Base-by-base conservation (phyloP, 2,113 vertebrate species). In the Balaenoptera acutorostrata region DNA sequence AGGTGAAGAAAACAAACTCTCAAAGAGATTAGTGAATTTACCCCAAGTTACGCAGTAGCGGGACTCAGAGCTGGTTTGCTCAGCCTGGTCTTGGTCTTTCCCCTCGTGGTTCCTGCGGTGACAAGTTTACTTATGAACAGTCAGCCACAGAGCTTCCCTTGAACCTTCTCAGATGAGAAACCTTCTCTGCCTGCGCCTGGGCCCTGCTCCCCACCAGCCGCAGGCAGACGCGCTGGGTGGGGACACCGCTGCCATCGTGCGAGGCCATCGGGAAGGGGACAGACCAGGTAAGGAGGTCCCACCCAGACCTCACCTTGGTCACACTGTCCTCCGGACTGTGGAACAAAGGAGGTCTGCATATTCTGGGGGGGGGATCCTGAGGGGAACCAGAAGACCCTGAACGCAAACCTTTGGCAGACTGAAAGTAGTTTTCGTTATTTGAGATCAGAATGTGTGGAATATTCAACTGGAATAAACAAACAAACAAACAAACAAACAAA, bases 321-420 rank as follows among this genome's bases (percentile, higher is more conserved):
- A 8, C 6, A 14, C 25, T 21, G 52, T 18, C 36, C 87, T 61
- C 8, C 13, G 2, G 39, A 1, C 21, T 20, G 6, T 2, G 23
- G 29, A 7, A 31, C 0, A 9, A 6, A 63, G 66, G 3, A 5
- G 3, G 11, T 25, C 12, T 36, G 31, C 2, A 5, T 9, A 6
- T 27, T 18, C 44, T 33, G 36, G 18, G 46, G 21, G 21, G 36
- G 33, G 5, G 25, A 72, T 10, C 4, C 27, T 5, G 27, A 75
- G 3, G 8, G 25, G 11, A 25, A 11, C 68, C 23, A 0, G 17
- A 27, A 57, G 15, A 21, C 52, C 44, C n/a, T 25, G 18, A 14
- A 49, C 3, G 9, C 18, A 49, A 57, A 8, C 15, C 15, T 33
- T 13, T 0, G 2, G 29, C 52, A 36, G 39, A 25, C 6, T 33